These are phyloP conservation scores for Blomia tropicalis DNA, from an alignment of 2,888 invertebrate genomes.

Conservation along the genomic window DNA sequence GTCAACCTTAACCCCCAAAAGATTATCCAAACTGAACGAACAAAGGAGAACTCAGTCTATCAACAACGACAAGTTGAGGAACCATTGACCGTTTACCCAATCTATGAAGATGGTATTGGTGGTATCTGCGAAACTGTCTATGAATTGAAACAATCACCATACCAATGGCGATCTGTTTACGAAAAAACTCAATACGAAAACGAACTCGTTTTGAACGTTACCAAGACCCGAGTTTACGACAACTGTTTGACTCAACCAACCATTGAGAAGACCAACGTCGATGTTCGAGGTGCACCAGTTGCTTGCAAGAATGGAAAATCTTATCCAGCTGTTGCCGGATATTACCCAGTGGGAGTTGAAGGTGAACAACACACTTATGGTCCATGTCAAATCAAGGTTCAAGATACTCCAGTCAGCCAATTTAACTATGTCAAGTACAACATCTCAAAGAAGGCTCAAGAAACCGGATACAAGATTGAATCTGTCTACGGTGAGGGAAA, in stretches of 20 bases:
- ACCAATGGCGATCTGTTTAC: slow-evolving; percentile 24
- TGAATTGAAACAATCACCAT: slow-evolving; percentile 27
- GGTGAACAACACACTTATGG: slow-evolving; percentile 16
- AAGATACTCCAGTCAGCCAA: slow-evolving; percentile 28
- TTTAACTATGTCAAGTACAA: slow-evolving; percentile 28
- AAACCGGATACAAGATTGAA: slow-evolving; percentile 7
- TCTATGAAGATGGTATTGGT: slow-evolving; percentile 28
- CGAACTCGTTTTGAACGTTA: slow-evolving; percentile 30
- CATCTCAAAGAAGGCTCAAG: background rate
- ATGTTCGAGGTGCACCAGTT: slow-evolving; percentile 24
- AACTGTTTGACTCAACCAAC: slow-evolving; percentile 32
- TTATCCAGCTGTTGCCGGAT: slow-evolving; percentile 19
- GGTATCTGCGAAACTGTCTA: slow-evolving; percentile 31
- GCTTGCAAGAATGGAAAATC: slow-evolving; percentile 17
- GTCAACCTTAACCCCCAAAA: slow-evolving; percentile 33
- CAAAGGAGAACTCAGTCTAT: slow-evolving; percentile 16
- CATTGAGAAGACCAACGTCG: slow-evolving; percentile 29
- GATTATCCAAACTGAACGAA: slow-evolving; percentile 10
- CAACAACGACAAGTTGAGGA: slow-evolving; percentile 7
- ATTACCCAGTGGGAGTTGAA: slow-evolving; percentile 24
- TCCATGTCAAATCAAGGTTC: slow-evolving; percentile 22
- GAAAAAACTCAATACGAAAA: slow-evolving; percentile 6
- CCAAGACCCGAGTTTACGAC: slow-evolving; percentile 31
- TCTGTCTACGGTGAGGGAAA: slow-evolving; percentile 21
- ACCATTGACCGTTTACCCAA: slow-evolving; percentile 13